These are phyloP conservation scores for Esox masquinongy DNA, from an alignment of 2,797 vertebrate genomes.

Conservation along the genomic window DNA sequence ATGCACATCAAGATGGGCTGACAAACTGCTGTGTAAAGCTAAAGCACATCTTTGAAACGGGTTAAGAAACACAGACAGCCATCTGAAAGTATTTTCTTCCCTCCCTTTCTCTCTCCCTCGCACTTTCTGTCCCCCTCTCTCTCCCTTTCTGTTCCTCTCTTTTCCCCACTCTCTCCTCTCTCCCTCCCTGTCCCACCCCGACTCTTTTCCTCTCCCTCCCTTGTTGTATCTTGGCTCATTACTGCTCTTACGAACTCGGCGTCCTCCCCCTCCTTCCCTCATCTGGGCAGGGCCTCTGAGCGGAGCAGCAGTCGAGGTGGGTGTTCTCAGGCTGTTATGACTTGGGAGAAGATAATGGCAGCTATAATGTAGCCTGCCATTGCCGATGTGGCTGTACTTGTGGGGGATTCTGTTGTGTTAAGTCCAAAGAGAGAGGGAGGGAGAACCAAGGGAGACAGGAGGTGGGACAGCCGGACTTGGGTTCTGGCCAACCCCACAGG, in stretches of 20 bases:
- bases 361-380: slow-evolving; percentile 82
- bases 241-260: too few species aligned
- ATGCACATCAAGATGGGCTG: slow-evolving; percentile 19
- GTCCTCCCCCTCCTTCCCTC: slow-evolving; percentile 33
- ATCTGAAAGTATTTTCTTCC: slow-evolving; percentile 52
- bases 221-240: too few species aligned
- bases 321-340: slow-evolving; percentile 88
- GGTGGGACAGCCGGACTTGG: slow-evolving; percentile 48
- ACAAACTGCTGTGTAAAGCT: slow-evolving; percentile 30
- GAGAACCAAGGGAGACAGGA: slow-evolving; percentile 20
- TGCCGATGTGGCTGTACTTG: slow-evolving; percentile 79
- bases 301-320: slow-evolving; percentile 79
- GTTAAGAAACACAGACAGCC: slow-evolving; percentile 54
- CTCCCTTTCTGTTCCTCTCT: slow-evolving; percentile 23
- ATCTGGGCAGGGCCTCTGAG: slow-evolving; percentile 16
- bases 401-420: slow-evolving; percentile 79
- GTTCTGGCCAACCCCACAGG: slow-evolving; percentile 62
- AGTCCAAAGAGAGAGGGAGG: slow-evolving; percentile 53
- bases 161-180: slow-evolving; percentile 13
- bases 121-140: slow-evolving; percentile 31
- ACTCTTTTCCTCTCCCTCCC: slow-evolving; percentile 60
- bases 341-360: slow-evolving; percentile 87
- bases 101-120: slow-evolving; percentile 46
- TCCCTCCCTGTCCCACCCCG: background rate
- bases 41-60: slow-evolving; percentile 38